A percentile compares a stretch with the other conserved stretches of the same genome.
Conservation (phyloP, 2,797 vertebrate genomes). For the Sebastes hubbsi region DNA sequence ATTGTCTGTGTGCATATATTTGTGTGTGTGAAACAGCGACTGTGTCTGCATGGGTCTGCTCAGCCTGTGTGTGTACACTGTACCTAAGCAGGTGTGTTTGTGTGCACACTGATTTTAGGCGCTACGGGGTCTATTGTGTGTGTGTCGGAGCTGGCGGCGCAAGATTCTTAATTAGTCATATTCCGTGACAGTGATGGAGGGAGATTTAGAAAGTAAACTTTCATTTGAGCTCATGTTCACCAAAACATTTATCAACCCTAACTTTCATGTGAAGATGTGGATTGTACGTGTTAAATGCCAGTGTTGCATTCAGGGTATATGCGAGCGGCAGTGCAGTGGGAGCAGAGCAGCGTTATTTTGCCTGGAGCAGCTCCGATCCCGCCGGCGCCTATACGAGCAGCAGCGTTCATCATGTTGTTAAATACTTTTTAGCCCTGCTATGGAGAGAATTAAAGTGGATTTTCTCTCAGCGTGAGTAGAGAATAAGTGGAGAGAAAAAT, state of each 20-base stretch:
- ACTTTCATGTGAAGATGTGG: constrained; percentile 1
- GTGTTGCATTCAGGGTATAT: not conserved
- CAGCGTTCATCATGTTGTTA: not conserved
- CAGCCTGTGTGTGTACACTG: constrained; percentile 8
- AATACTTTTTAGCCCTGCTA: constrained; percentile 1
- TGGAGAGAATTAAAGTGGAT: not conserved
- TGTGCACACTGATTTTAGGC: not conserved
- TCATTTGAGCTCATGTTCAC: constrained; percentile 12
- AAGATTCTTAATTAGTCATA: constrained; percentile 1
- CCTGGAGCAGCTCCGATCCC: not conserved
- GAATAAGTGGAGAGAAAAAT: not conserved
- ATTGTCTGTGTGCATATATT: constrained; percentile 66
- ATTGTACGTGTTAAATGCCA: not conserved
- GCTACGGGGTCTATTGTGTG: constrained; percentile 16
- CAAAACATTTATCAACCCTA: not conserved
- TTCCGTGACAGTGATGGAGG: not conserved
- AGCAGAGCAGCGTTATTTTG: constrained; percentile 14
- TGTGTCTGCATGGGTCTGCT: constrained; percentile 10
- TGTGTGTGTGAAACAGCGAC: constrained; percentile 8
- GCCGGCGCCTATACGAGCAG: not conserved
- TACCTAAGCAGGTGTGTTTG: constrained; percentile 19
- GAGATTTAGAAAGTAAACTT: constrained; percentile 14
- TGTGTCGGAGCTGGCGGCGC: not conserved
- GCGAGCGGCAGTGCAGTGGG: not conserved
- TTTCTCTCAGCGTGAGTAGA: not conserved